Percentiles rank a stretch among this genome's conserved stretches.
phyloP scores from a whole-genome alignment of 2,113 vertebrate genomes.

The Myrmecophaga tridactyla region DNA sequence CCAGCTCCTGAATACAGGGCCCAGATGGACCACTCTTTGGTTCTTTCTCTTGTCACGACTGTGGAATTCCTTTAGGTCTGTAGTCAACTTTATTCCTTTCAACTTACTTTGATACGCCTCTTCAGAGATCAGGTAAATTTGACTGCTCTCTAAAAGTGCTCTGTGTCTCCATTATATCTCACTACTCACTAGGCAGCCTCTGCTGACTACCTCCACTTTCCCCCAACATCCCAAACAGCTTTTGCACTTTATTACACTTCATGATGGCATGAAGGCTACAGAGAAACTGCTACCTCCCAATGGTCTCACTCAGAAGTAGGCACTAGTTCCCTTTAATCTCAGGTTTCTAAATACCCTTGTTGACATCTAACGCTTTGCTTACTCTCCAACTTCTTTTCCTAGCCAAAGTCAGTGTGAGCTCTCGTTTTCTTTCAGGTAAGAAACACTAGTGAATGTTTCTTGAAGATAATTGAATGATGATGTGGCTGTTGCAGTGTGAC shows the following conservation, averaged over 20 bases:
- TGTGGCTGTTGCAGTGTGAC: too few relatives aligned
- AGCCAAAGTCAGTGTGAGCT: neutral
- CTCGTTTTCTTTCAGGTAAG: neutral
- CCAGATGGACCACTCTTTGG: neutral
- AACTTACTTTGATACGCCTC: neutral
- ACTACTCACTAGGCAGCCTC: too few relatives aligned
- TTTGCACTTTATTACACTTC: neutral
- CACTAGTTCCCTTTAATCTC: neutral
- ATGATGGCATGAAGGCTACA: fast-evolving
- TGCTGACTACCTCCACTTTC: neutral
- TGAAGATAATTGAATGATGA: too few relatives aligned
- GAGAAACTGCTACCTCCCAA: neutral
- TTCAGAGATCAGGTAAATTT: neutral
- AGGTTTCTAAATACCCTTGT: neutral
- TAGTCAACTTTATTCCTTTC: neutral
- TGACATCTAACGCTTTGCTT: neutral
- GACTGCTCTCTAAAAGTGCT: neutral
- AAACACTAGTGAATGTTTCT: too few relatives aligned
- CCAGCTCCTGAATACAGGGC: neutral
- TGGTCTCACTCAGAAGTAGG: neutral
- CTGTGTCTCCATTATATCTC: neutral
- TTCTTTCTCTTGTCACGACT: neutral
- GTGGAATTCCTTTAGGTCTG: neutral
- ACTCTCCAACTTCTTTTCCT: neutral
- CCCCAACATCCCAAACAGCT: neutral